Percentiles rank a stretch among this genome's conserved stretches.
phyloP scores from a whole-genome alignment of 2,888 invertebrate genomes.

The Torymus tubicola region DNA sequence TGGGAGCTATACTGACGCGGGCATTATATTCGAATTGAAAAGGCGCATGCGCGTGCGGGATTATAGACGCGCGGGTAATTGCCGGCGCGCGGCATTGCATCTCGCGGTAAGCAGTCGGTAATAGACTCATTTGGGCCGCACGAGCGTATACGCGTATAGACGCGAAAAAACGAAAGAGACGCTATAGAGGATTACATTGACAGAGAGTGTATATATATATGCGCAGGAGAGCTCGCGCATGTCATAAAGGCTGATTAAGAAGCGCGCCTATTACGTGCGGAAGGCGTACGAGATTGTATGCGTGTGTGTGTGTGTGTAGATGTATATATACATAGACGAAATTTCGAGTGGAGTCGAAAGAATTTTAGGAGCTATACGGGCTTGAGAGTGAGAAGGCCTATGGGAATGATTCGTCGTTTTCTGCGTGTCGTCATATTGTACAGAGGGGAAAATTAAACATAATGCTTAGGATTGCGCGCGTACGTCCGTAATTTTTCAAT shows the following conservation, averaged over 20 bases:
- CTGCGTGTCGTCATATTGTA: constrained; percentile 22
- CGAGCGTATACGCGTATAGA: constrained; percentile 8
- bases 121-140: constrained; percentile 48
- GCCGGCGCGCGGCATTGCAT: constrained; percentile 27
- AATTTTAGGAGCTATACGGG: constrained; percentile 16
- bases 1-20: not conserved
- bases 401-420: constrained; percentile 18
- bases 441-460: constrained; percentile 28
- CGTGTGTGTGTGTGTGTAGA: constrained; percentile 17
- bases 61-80: constrained; percentile 42
- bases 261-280: constrained; percentile 1
- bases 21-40: constrained; percentile 26
- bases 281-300: not conserved
- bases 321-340: constrained; percentile 23
- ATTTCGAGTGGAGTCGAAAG: constrained; percentile 6
- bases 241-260: constrained; percentile 43
- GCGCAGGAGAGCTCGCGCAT: not conserved
- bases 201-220: not conserved
- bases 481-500: constrained; percentile 41
- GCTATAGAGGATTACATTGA: constrained; percentile 17
- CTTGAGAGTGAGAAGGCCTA: not conserved
- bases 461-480: constrained; percentile 33
- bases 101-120: constrained; percentile 45
- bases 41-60: constrained; percentile 15
- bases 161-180: not conserved